Evolutionary conservation across 2,113 vertebrate genomes (phyloP).

Genomic region (Campylorhamphus procurvoides): DNA sequence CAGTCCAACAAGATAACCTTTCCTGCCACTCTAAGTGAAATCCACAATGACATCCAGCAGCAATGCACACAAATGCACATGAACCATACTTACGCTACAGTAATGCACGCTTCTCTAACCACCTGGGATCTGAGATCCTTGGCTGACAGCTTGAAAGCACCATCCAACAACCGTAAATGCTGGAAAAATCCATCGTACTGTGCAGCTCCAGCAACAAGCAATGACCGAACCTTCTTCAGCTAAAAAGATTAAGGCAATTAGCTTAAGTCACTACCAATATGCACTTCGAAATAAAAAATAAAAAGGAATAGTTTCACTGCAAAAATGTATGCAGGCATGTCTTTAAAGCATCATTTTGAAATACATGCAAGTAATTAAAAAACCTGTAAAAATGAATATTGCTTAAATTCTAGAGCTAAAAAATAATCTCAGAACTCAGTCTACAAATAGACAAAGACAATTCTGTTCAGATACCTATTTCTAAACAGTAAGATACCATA

Average conservation of each 20-base stretch:
- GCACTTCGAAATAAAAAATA: neutral
- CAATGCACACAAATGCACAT: neutral
- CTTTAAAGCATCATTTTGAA: neutral
- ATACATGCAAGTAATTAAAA: neutral
- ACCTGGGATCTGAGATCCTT: constrained; percentile 97
- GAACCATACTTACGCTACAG: constrained; percentile 89
- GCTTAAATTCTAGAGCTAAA: neutral
- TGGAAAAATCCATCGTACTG: constrained; percentile 95
- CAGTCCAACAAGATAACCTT: neutral
- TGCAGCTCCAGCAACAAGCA: constrained; percentile 91
- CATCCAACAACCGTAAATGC: constrained; percentile 92
- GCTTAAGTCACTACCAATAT: neutral
- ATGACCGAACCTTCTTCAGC: constrained; percentile 93
- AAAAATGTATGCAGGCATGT: rapidly evolving
- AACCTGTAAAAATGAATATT: rapidly evolving
- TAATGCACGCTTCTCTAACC: constrained; percentile 95
- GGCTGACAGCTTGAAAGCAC: constrained; percentile 95
- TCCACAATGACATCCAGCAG: neutral
- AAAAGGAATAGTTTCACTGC: neutral
- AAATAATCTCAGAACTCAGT: neutral
- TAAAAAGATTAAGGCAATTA: constrained; percentile 15
- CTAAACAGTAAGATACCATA: neutral
- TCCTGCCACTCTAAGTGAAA: neutral
- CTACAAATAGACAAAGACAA: neutral
- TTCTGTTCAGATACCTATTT: neutral